A percentile compares a stretch with the other conserved stretches of the same genome.
phyloP scores from a whole-genome alignment of 2,113 vertebrate genomes.

The Cochlearius cochlearius region DNA sequence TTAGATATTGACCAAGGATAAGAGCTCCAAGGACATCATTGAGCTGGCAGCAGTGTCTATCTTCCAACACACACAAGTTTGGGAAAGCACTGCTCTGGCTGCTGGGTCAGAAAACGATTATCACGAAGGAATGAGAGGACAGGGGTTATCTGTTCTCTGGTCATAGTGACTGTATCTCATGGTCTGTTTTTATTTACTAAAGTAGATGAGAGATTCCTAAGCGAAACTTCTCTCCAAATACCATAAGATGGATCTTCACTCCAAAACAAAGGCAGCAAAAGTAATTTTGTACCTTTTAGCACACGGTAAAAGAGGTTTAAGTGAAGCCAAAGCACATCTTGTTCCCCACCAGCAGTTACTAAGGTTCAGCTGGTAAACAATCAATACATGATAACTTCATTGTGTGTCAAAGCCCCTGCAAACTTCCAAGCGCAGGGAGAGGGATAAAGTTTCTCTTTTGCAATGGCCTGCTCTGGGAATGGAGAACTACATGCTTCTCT shows the following conservation, averaged over 20 bases:
- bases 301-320: neutral
- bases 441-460: neutral
- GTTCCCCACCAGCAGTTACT: neutral
- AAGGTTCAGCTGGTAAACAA: neutral
- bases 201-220: neutral
- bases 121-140: neutral
- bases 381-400: neutral
- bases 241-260: neutral
- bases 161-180: neutral
- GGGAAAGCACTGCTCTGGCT: neutral
- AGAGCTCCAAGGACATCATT: neutral
- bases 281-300: neutral
- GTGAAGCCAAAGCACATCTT: neutral
- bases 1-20: neutral
- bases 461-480: neutral
- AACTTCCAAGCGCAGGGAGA: neutral
- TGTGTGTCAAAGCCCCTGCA: neutral
- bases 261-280: neutral
- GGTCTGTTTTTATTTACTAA: neutral
- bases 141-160: neutral
- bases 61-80: neutral
- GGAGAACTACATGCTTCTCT: neutral
- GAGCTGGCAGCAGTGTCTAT: neutral
- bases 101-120: neutral
- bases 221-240: neutral